Percentiles rank a stretch among this genome's conserved stretches.
These are phyloP conservation scores for Drosophila lutescens DNA, from an alignment of 2,888 invertebrate genomes.

Conservation along the genomic window DNA sequence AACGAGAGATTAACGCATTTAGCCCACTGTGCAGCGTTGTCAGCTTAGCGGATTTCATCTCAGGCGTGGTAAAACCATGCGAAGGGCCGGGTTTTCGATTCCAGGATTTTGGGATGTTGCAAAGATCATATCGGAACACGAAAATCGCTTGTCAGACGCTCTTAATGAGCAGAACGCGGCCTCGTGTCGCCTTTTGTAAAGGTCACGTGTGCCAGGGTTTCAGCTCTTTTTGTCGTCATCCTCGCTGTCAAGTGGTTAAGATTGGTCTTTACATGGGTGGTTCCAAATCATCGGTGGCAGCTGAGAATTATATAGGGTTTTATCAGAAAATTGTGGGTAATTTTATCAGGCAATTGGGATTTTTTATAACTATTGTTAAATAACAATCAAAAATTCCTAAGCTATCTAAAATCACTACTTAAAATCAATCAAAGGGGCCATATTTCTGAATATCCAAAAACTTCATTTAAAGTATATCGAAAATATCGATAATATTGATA, in stretches of 20 bases:
- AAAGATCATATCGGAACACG: conserved; percentile 69
- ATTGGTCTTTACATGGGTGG: conserved; percentile 1
- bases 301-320: neutral
- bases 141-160: conserved; percentile 71
- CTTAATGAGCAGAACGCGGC: conserved; percentile 72
- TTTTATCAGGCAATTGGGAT: too few species aligned
- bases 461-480: too few species aligned
- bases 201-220: conserved; percentile 61
- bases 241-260: conserved; percentile 66
- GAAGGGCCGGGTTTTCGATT: conserved; percentile 7
- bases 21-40: conserved; percentile 60
- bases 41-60: conserved; percentile 29
- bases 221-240: conserved; percentile 20
- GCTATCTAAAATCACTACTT: too few species aligned
- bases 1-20: conserved; percentile 42
- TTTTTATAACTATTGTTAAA: too few species aligned
- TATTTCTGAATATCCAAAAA: too few species aligned
- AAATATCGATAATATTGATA: too few species aligned
- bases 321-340: neutral
- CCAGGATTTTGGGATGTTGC: conserved; percentile 49
- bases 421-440: too few species aligned
- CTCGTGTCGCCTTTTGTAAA: conserved; percentile 63
- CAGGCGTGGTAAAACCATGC: conserved; percentile 1
- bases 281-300: conserved; percentile 8
- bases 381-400: too few species aligned